Evolutionary conservation across 2,797 vertebrate species (phyloP), one percentile per base, ranked within the genome.

Genomic region (Catharus ustulatus): DNA sequence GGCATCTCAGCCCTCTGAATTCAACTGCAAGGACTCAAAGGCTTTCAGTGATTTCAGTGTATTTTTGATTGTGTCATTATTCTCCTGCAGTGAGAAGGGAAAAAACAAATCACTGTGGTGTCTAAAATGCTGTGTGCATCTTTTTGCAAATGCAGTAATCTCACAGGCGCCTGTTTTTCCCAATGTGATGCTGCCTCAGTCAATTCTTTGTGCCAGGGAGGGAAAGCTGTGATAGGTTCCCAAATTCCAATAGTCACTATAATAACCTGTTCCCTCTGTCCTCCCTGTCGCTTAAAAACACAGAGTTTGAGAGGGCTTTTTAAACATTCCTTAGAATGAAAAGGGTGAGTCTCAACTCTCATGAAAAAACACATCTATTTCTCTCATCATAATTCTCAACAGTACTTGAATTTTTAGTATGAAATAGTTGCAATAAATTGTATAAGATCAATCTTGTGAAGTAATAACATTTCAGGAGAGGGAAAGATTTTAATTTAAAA

Each of bases 131-230:
- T 74, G 57, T 74, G 43, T 22, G 15, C 59, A 83, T 91, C 78
- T 85, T 80, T 85, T 76, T 88, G 89, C 78, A 94, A 87, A 89
- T 22, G 67, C 81, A 79, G 77, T 82, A 40, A 84, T 90, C 78
- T 87, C 66, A 42, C 52, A 74, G 64, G 22, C 11, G 5, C 32
- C 26, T 90, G 34, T 32, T 93, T 84, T 84, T 67, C 38, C 84
- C 59, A 67, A 2, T 52, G 71, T 4, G 30, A 45, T 89, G 71
- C 87, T 93, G 68, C 87, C 63, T 87, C 75, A 74, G 68, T 81
- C 92, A 85, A 21, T 83, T 64, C 32, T 91, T 73, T 80, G 63
- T 12, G 2, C 80, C 63, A 84, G 59, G 69, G 72, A 81, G n/a
- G 42, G 61, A 94, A 71, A 68, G 45, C 52, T 74, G 54, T 82